Base-by-base conservation (phyloP, 2,797 vertebrate genomes). In the Parambassis ranga region DNA sequence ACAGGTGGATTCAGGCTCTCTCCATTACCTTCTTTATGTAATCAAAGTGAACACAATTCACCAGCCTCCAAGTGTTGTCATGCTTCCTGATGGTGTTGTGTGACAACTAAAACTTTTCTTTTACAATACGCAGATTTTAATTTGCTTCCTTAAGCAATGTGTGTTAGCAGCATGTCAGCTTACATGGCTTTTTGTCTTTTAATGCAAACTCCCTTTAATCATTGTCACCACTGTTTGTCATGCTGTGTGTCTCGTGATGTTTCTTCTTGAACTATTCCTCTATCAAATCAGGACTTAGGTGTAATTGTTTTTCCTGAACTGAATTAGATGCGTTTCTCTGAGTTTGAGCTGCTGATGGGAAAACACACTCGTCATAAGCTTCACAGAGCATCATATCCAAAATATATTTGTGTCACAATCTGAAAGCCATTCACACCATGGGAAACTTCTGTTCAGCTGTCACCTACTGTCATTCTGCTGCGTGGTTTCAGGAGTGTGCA, bases 401-500 rank as follows among this genome's bases (percentile, higher is more conserved):
- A 76, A 42, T 64, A 53, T 27, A 56, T 51, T 65, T 46, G 39
- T 63, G 64, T 81, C 71, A 47, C 31, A 69, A 37, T 41, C 6
- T 7, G 50, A n/a, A n/a, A 74, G 50, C 15, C 30, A 8, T 32
- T 71, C 53, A 36, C 47, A 18, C 37, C 44, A 20, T 1, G 5
- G 1, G 15, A 43, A 70, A 71, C 57, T 15, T 24, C 1, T 66
- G 70, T 69, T 70, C 49, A 39, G 49, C 65, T 68, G 66, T 78
- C 68, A 64, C 52, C 43, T 4, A 6, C 62, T 77, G 75, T 70
- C 83, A 79, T 47, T 65, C 65, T 60, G 70, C 43, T 50, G 9
- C 30, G 0, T 19, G 47, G 50, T 47, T 72, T 81, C 43, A 39
- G 52, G 47, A 43, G 38, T 38, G 58, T 28, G 30, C 35, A 55